Evolutionary conservation across 2,113 vertebrate species (phyloP).

Genomic region (Pelvicachromis taeniatus): DNA sequence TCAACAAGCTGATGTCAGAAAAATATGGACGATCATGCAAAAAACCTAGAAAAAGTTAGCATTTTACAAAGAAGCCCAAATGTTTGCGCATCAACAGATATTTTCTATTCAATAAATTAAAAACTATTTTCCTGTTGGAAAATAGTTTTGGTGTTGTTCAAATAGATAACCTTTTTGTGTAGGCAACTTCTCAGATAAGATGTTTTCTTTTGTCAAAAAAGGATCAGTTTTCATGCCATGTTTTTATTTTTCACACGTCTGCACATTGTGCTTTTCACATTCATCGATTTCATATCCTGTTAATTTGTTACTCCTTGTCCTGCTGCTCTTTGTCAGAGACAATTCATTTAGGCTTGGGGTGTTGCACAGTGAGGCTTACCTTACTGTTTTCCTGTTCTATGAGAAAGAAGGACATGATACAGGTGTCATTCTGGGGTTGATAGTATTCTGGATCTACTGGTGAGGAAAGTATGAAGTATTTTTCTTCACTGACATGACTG

Average conservation of each 20-base stretch:
- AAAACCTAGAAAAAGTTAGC: too few relatives aligned
- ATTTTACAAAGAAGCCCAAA: neutral
- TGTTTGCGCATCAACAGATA: neutral
- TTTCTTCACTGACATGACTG: neutral
- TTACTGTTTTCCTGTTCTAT: neutral
- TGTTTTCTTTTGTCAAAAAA: neutral
- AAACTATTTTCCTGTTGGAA: neutral
- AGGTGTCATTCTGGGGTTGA: neutral
- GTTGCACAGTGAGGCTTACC: neutral
- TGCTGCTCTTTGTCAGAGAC: neutral
- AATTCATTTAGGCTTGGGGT: rapidly evolving
- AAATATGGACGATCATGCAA: neutral
- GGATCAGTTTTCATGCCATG: neutral
- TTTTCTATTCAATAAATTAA: neutral
- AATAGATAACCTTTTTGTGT: neutral
- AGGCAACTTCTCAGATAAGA: neutral
- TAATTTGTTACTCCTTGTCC: neutral
- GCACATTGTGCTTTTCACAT: neutral
- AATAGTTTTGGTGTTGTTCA: neutral
- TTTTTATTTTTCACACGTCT: neutral
- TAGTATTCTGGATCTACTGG: neutral
- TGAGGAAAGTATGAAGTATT: neutral
- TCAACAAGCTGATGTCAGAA: neutral
- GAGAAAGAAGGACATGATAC: neutral
- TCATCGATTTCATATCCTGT: neutral